Conservation (phyloP, 2,113 vertebrate species). For the Puma concolor region DNA sequence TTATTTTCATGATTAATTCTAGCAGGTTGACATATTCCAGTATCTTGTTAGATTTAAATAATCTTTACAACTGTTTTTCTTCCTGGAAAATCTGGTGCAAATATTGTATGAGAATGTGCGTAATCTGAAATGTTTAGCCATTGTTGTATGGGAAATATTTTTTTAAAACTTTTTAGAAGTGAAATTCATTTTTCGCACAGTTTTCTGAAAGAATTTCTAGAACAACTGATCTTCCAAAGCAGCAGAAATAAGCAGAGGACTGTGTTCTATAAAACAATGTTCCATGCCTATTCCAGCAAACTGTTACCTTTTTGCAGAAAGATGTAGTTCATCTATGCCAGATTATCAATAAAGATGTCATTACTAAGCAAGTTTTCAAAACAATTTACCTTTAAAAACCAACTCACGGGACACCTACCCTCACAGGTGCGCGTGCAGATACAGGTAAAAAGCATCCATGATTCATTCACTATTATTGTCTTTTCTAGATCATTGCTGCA, state of each 20-base stretch:
- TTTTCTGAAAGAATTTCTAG: neutral
- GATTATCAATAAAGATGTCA: neutral
- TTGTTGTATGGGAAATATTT: neutral
- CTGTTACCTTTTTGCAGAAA: neutral
- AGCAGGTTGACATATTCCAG: neutral
- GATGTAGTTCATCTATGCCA: neutral
- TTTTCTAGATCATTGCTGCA: slow-evolving; percentile 84
- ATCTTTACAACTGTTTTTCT: slow-evolving; percentile 8
- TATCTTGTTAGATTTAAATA: slow-evolving; percentile 28
- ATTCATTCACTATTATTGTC: neutral
- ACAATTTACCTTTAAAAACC: neutral
- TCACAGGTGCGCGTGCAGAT: neutral
- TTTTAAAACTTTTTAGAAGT: slow-evolving; percentile 25
- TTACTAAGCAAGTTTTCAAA: neutral
- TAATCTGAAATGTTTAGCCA: neutral
- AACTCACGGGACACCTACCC: neutral
- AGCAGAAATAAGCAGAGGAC: neutral
- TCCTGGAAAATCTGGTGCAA: slow-evolving; percentile 35
- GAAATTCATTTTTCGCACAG: neutral
- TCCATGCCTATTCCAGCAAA: neutral
- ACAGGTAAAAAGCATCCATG: neutral
- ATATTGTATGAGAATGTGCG: neutral
- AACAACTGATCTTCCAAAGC: neutral
- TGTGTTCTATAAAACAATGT: neutral
- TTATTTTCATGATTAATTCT: slow-evolving; percentile 26